These are phyloP conservation scores for Pollenia griseotomentosa DNA, from an alignment of 2,888 invertebrate species.

Conservation along the genomic window DNA sequence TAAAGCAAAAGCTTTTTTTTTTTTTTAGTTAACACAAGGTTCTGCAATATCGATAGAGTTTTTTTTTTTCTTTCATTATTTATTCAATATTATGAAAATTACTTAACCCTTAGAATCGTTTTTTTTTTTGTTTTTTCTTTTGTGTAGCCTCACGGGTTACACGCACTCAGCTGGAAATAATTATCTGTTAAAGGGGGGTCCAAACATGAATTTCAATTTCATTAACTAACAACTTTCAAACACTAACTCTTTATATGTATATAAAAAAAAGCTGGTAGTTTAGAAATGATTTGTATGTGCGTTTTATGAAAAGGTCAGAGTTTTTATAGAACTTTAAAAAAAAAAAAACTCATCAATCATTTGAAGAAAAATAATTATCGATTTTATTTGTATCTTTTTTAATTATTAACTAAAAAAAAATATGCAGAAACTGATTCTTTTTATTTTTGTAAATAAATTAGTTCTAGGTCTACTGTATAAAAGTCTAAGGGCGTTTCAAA, in stretches of 20 bases:
- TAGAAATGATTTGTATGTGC: background rate
- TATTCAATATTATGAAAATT: slow-evolving; percentile 4
- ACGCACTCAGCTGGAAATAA: slow-evolving; percentile 53
- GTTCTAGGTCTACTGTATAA: too few relatives aligned
- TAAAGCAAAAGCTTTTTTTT: too few relatives aligned
- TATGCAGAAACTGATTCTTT: too few relatives aligned
- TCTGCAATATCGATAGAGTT: background rate
- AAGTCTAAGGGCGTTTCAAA: too few relatives aligned
- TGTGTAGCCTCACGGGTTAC: background rate
- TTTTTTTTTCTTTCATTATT: slow-evolving; percentile 22
- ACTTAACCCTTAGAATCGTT: slow-evolving; percentile 36
- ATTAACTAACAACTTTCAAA: slow-evolving; percentile 1
- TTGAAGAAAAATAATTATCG: background rate
- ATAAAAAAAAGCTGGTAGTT: background rate
- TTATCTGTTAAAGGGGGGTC: slow-evolving; percentile 11
- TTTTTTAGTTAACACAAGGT: too few relatives aligned
- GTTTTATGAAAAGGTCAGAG: background rate
- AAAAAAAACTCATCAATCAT: slow-evolving; percentile 5
- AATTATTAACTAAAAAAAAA: background rate
- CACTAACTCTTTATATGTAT: background rate
- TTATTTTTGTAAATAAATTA: too few relatives aligned
- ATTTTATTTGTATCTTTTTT: background rate
- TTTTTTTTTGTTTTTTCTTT: background rate
- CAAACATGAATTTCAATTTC: background rate
- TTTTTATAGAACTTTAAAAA: background rate